Evolutionary conservation across 2,113 vertebrate genomes (phyloP).

Genomic region (Pachyramphus minor): DNA sequence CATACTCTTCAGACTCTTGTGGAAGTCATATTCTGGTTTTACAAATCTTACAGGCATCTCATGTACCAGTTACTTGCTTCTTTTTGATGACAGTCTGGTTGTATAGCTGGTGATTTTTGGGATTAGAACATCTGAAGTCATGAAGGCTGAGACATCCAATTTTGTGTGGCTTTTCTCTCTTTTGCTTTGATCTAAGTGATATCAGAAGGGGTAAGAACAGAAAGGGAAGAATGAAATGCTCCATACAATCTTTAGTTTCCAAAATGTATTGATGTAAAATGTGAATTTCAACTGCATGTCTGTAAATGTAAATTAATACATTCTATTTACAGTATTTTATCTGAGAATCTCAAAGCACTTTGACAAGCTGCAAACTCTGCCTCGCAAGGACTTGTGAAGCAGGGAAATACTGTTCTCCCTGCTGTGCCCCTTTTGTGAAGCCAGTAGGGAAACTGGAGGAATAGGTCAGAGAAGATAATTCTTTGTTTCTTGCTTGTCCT

Average conservation of each 20-base stretch:
- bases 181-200: background rate
- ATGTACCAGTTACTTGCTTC: background rate
- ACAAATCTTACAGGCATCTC: background rate
- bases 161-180: background rate
- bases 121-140: background rate
- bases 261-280: background rate
- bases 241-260: background rate
- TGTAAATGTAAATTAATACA: background rate
- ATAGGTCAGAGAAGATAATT: background rate
- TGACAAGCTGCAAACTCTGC: background rate
- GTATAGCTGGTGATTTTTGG: background rate
- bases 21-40: background rate
- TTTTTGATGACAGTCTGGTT: background rate
- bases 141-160: background rate
- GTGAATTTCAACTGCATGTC: background rate
- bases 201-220: background rate
- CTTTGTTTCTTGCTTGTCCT: background rate
- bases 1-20: background rate
- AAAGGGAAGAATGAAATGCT: background rate
- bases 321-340: background rate
- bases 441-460: background rate
- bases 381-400: background rate
- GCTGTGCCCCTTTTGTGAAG: background rate
- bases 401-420: background rate
- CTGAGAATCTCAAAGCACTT: background rate